Conservation (phyloP, 2,797 vertebrate species). For the Helicolenus hilgendorfi region DNA sequence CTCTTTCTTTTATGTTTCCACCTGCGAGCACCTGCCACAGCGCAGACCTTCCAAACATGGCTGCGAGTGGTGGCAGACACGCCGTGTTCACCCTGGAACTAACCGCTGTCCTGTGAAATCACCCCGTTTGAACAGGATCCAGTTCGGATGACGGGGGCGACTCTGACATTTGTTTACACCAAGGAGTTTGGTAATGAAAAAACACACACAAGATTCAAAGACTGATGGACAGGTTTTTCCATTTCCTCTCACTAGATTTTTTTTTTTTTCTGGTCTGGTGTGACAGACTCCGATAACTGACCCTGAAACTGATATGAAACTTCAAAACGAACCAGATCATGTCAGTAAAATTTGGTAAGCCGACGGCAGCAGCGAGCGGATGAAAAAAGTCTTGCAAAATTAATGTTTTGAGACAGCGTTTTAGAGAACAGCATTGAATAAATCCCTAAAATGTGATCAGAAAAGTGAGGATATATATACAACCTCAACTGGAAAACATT, state of each 20-base stretch:
- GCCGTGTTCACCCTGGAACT: background rate
- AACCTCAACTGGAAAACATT: background rate
- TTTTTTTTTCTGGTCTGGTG: background rate
- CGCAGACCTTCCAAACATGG: background rate
- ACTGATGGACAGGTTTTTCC: constrained; percentile 37
- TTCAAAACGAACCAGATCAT: constrained; percentile 48
- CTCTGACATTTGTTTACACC: constrained; percentile 42
- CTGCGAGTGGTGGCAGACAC: background rate
- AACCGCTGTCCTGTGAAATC: constrained; percentile 3
- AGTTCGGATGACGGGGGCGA: background rate
- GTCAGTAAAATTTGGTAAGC: constrained; percentile 18
- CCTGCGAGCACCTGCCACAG: constrained; percentile 1
- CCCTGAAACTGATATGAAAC: constrained; percentile 39
- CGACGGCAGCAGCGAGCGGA: background rate
- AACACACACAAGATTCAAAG: background rate
- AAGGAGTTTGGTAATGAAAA: constrained; percentile 25
- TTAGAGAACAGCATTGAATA: background rate
- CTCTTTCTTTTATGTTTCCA: constrained; percentile 11
- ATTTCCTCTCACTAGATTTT: constrained; percentile 55
- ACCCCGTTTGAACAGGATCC: background rate
- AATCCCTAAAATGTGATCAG: background rate
- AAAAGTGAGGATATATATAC: background rate
- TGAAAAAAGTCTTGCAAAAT: background rate
- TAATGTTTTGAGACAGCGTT: background rate
- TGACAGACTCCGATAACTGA: constrained; percentile 46